Conservation (phyloP, 2,113 vertebrate genomes). For the Phyllostomus discolor region DNA sequence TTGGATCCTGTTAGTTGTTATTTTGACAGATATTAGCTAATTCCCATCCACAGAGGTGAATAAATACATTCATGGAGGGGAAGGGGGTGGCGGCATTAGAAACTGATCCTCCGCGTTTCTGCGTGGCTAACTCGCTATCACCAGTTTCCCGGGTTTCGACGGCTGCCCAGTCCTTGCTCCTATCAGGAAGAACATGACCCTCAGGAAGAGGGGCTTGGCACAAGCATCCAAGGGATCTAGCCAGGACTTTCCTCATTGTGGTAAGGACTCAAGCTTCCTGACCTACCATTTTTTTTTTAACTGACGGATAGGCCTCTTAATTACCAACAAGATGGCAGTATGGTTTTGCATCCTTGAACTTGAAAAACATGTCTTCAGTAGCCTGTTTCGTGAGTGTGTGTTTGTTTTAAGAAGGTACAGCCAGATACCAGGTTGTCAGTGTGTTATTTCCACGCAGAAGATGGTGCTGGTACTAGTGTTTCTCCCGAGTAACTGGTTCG, state of each 20-base stretch:
- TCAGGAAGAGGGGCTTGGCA: conserved; percentile 2
- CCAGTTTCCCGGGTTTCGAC: not conserved
- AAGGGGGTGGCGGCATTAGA: conserved; percentile 4
- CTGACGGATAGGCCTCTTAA: not conserved
- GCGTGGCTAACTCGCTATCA: not conserved
- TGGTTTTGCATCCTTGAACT: not conserved
- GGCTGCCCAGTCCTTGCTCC: not conserved
- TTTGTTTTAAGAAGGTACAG: not conserved
- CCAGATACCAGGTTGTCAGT: not conserved
- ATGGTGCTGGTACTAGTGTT: not conserved
- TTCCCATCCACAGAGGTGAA: conserved; percentile 65
- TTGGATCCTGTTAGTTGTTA: conserved; percentile 63
- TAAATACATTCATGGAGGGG: conserved; percentile 61
- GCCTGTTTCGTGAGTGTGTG: not conserved
- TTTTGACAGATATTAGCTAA: conserved; percentile 70
- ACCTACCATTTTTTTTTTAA: not conserved
- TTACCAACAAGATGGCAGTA: not conserved
- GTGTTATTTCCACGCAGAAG: not conserved
- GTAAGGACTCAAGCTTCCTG: not conserved
- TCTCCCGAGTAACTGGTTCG: not conserved
- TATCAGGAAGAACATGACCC: not conserved
- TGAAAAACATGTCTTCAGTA: not conserved
- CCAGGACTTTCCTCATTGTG: not conserved
- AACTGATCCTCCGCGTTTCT: conserved; percentile 53
- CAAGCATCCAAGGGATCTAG: not conserved